Evolutionary conservation across 2,797 vertebrate species (phyloP), one percentile per base, ranked within the genome.

Genomic region (Chelmon rostratus): DNA sequence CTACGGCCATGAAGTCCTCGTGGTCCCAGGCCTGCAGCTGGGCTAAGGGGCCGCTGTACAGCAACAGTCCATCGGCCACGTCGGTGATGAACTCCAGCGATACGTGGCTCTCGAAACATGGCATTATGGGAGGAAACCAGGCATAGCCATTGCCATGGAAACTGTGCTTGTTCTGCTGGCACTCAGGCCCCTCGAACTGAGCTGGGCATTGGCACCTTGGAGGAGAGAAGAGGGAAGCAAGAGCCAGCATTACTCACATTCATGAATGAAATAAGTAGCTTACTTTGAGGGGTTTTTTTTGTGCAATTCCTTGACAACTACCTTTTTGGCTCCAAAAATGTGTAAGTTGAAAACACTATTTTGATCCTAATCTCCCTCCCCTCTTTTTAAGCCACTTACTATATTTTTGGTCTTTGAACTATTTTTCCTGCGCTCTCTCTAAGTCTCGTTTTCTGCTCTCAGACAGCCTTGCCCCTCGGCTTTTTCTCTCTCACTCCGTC

Each of bases 101-200:
- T 62, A 96, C 82, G 0, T 93, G 96, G 90, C 94, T 97, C 91
- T 96, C 94, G 50, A 96, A 96, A 76, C 97, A 97, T 37, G 94
- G 96, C 82, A 86, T 94, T 87, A 97, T 93, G 88, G 96, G 96
- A 78, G 77, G 96, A 91, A 97, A 97, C 96, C 96, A 97, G 68
- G 96, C 95, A 88, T 96, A 97, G 85, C 97, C 96, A 86, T 96
- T 94, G 86, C 96, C 95, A 71, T 94, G 95, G 95, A 97, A 97
- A 95, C 95, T 96, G 90, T 93, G 96, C 86, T 96, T 96, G 75
- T 95, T 96, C 89, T 96, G 96, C 91, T 97, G 96, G 94, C 96
- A 97, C 63, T 97, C 95, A 1, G 96, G 95, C 56, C 96, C 97
- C n/a, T 96, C 95, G 35, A 95, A 96, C 5, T 94, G 95, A 70